A percentile compares a stretch with the other conserved stretches of the same genome.
These are phyloP conservation scores for Bathynomus jamesi DNA, from an alignment of 1,140 invertebrate genomes.

Conservation along the genomic window DNA sequence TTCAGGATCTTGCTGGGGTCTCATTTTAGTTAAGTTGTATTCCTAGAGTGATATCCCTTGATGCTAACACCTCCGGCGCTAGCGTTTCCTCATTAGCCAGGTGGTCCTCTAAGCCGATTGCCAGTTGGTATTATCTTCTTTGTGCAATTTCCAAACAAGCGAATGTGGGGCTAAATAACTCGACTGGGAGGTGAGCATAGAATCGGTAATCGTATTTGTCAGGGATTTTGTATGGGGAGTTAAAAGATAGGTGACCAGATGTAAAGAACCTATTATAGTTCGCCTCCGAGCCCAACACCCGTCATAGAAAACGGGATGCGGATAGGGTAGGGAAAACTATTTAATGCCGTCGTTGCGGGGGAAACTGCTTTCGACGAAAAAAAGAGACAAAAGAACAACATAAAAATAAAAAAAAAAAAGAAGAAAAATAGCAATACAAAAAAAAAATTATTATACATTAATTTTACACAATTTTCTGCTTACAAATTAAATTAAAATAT, in stretches of 20 bases:
- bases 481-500: no score
- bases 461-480: no score
- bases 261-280: slow-evolving; percentile 15
- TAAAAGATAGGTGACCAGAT: slow-evolving; percentile 28
- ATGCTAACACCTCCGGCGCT: background rate
- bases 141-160: background rate
- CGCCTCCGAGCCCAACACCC: background rate
- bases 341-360: background rate
- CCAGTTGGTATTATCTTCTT: slow-evolving; percentile 1
- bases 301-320: background rate
- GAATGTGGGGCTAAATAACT: slow-evolving; percentile 4
- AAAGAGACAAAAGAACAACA: no score
- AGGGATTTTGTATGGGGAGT: slow-evolving; percentile 29
- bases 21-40: no score
- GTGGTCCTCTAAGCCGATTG: background rate
- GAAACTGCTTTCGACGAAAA: no score
- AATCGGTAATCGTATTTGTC: slow-evolving; percentile 31
- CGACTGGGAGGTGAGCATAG: slow-evolving; percentile 13
- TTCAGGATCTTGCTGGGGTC: no score
- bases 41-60: background rate
- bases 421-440: no score
- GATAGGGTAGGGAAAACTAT: background rate
- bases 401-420: no score
- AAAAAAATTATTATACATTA: no score
- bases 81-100: background rate